A percentile compares a stretch with the other conserved stretches of the same genome.
Evolutionary conservation across 2,113 vertebrate species (phyloP).

Genomic region (Pipra filicauda): DNA sequence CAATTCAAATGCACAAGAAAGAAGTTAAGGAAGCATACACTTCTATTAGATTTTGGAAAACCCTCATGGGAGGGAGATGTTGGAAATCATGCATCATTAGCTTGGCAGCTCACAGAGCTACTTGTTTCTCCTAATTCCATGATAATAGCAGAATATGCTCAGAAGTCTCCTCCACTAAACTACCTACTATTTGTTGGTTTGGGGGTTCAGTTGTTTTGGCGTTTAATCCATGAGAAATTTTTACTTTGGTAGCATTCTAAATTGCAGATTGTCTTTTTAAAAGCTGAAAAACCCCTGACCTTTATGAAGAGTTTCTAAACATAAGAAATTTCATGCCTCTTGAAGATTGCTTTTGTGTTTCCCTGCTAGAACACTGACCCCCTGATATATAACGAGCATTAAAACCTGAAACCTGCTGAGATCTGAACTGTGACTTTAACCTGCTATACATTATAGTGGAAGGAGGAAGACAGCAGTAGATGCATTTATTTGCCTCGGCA

Average conservation of each 20-base stretch:
- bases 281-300: neutral
- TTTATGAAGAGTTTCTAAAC: conserved; percentile 38
- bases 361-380: conserved; percentile 37
- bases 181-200: neutral
- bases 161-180: neutral
- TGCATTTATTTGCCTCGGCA: conserved; percentile 54
- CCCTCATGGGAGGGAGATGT: neutral
- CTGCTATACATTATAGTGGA: conserved; percentile 4
- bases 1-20: conserved; percentile 45
- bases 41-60: conserved; percentile 44
- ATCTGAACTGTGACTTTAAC: conserved; percentile 61
- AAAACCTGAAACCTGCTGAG: conserved; percentile 60
- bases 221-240: neutral
- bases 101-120: conserved; percentile 14
- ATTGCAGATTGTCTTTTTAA: neutral
- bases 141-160: neutral
- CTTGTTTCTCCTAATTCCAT: conserved; percentile 40
- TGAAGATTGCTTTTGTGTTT: conserved; percentile 40
- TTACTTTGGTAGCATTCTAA: neutral
- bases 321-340: conserved; percentile 26
- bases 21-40: neutral
- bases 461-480: conserved; percentile 2
- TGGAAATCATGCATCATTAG: conserved; percentile 39
- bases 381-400: conserved; percentile 54
- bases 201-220: neutral